Conservation (phyloP, 2,888 invertebrate genomes). For the Meteorus cinctellus region DNA sequence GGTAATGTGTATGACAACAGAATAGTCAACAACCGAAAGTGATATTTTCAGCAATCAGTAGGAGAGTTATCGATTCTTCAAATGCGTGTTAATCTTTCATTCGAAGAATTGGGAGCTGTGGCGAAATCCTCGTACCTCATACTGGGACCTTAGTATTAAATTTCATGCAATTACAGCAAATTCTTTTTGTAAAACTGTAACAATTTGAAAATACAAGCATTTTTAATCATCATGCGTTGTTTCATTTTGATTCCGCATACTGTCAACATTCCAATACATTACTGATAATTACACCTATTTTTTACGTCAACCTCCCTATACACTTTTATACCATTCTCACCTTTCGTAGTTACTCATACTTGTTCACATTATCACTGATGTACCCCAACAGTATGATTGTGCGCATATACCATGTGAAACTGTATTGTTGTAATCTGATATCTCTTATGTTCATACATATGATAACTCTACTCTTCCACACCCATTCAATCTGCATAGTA, state of each 20-base stretch:
- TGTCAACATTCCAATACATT: neutral
- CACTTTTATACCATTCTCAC: too few species aligned
- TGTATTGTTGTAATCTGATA: too few species aligned
- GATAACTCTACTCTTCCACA: too few species aligned
- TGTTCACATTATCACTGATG: too few species aligned
- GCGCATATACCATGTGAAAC: too few species aligned
- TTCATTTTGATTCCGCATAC: neutral
- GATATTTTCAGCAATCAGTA: conserved; percentile 38
- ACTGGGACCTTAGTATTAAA: conserved; percentile 34
- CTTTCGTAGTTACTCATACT: neutral
- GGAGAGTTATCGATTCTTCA: neutral
- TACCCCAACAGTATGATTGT: too few species aligned
- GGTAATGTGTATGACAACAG: conserved; percentile 12
- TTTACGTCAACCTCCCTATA: too few species aligned
- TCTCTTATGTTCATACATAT: too few species aligned
- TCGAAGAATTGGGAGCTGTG: neutral
- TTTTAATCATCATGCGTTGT: conserved; percentile 56
- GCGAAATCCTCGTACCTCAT: neutral
- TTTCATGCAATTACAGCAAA: conserved; percentile 40
- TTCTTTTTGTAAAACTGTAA: conserved; percentile 68
- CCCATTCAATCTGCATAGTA: too few species aligned
- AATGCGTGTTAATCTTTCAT: neutral
- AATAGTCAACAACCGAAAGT: conserved; percentile 30
- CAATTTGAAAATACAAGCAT: conserved; percentile 64
- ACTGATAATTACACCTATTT: too few species aligned